phyloP scores from a whole-genome alignment of 1,140 invertebrate species.

The Drosophila lowei region DNA sequence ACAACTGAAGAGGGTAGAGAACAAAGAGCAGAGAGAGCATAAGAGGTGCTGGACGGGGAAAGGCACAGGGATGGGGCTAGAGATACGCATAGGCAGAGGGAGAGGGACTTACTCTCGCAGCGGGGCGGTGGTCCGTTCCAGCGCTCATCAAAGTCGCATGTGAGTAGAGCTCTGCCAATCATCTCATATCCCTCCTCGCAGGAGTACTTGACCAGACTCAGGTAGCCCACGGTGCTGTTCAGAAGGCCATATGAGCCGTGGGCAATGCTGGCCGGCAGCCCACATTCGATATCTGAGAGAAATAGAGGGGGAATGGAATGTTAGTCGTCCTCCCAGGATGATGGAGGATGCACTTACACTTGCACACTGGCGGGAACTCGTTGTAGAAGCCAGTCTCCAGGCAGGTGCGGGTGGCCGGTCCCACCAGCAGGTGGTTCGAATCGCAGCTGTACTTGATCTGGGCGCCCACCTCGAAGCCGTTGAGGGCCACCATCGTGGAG shows the following conservation, averaged over 20 bases:
- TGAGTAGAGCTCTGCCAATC: slow-evolving; percentile 90
- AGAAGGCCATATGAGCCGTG: slow-evolving; percentile 92
- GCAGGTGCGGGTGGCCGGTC: slow-evolving; percentile 92
- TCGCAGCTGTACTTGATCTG: slow-evolving; percentile 94
- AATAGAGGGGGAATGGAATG: neutral
- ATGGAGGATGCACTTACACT: slow-evolving; percentile 86
- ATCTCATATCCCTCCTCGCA: slow-evolving; percentile 94
- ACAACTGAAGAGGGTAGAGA: slow-evolving; percentile 85
- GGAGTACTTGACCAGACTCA: slow-evolving; percentile 92
- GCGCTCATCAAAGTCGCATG: slow-evolving; percentile 95
- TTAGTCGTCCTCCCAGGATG: too few species aligned
- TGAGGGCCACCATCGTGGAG: slow-evolving; percentile 90
- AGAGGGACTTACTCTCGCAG: slow-evolving; percentile 88
- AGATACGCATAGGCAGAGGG: too few species aligned
- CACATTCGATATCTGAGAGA: slow-evolving; percentile 92
- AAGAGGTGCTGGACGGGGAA: too few species aligned
- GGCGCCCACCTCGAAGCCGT: slow-evolving; percentile 91
- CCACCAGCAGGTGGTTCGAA: slow-evolving; percentile 93
- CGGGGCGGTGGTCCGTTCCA: slow-evolving; percentile 97
- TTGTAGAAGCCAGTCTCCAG: slow-evolving; percentile 96
- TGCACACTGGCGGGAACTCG: slow-evolving; percentile 96
- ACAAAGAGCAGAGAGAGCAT: neutral
- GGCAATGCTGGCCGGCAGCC: slow-evolving; percentile 92
- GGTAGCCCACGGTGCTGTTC: slow-evolving; percentile 92
- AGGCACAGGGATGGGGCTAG: too few species aligned